Base-by-base conservation (phyloP, 2,113 vertebrate species). In the Perca schrenkii region DNA sequence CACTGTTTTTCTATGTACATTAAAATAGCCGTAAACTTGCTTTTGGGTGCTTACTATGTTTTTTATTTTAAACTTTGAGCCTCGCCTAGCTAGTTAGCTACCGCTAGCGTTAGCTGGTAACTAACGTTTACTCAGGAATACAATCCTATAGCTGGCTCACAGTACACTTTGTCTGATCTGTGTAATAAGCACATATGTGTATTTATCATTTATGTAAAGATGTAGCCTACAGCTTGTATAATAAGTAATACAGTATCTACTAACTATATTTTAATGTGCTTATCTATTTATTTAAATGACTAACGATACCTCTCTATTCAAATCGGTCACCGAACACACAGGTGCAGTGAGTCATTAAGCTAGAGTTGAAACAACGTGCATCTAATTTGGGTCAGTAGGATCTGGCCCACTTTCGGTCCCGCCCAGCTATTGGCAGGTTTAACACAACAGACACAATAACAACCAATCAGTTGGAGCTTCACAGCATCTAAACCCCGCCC, bases 361-460 rank as follows among this genome's bases (percentile, higher is more conserved):
- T 25, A 6, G 36, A 64, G 56, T 14, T 40, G 53, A 17, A 71
- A 10, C 40, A 43, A 43, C 34, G n/a, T 52, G 53, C 43, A 74
- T 86, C 54, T 61, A 66, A 90, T 92, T 69, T 90, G 82, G 91
- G 86, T 80, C 88, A 93, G 61, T 67, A 77, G 85, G 88, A 86
- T 79, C 64, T 90, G 57, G 84, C 69, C 56, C 74, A 78, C 68
- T 34, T 7, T 28, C 16, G 2, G 69, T 71, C 79, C 75, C 81
- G 71, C 79, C 86, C 82, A 76, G 19, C 49, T 62, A 58, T 40
- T 53, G 22, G 53, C 80, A 49, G 72, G 40, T 69, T 36, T 8
- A 65, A 65, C 13, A 43, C n/a, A 70, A 73, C 50, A 8, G 57
- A 63, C 53, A 53, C 40, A 4, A 13, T 3, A 21, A 21, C 67